Evolutionary conservation across 2,113 vertebrate genomes (phyloP).

Genomic region (Python bivittatus): DNA sequence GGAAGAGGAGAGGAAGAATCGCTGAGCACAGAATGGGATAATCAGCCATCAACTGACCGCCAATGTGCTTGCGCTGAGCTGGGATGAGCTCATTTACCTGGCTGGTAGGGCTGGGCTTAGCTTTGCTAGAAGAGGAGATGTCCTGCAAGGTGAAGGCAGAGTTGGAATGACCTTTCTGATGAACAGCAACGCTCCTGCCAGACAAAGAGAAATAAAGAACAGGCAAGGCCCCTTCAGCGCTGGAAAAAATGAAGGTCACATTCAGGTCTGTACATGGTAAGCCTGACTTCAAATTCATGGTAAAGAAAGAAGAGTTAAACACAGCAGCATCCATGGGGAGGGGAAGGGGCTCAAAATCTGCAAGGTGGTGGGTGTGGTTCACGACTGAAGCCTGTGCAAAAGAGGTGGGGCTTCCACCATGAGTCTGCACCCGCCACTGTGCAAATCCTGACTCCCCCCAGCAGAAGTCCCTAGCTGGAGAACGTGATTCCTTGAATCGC

Average conservation of each 20-base stretch:
- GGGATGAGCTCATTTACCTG: constrained; percentile 11
- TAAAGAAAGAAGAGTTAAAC: no score
- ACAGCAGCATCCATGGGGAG: no score
- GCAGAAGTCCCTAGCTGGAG: no score
- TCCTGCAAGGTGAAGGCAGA: constrained; percentile 59
- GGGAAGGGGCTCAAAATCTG: no score
- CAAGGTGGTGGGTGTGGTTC: no score
- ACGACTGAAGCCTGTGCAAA: no score
- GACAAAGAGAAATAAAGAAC: not conserved
- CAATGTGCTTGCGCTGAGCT: not conserved
- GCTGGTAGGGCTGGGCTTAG: not conserved
- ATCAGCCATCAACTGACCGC: not conserved
- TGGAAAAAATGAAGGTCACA: not conserved
- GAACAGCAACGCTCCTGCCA: constrained; percentile 32
- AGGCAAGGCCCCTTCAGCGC: not conserved
- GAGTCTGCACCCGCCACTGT: no score
- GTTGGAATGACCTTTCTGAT: constrained; percentile 47
- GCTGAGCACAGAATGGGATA: not conserved
- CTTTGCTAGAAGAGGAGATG: constrained; percentile 31
- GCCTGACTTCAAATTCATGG: not conserved
- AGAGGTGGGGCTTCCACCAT: no score
- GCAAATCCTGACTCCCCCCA: no score
- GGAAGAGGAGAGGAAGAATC: not conserved
- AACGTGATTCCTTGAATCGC: no score
- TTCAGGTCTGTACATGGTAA: not conserved